Conservation (phyloP, 1,140 invertebrate genomes). For the Pachypeltis micranthus region DNA sequence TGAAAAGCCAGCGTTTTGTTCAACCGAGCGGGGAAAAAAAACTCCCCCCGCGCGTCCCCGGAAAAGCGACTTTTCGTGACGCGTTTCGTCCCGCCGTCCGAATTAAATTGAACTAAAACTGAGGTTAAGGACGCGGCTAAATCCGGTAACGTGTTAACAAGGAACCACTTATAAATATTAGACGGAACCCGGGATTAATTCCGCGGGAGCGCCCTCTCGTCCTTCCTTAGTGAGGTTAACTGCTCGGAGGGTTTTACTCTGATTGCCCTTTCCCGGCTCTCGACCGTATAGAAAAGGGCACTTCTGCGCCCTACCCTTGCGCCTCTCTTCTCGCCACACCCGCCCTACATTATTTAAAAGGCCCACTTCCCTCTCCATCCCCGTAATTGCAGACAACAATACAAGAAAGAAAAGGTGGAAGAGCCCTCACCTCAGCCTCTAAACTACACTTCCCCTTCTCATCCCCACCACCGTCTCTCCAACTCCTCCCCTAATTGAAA, state of each 20-base stretch:
- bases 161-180: conserved; percentile 11
- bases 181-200: neutral
- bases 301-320: neutral
- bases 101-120: neutral
- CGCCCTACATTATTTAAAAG: conserved; percentile 13
- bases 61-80: no score
- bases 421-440: no score
- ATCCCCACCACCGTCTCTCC: neutral
- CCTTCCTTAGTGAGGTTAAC: neutral
- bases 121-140: neutral
- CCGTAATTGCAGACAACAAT: conserved; percentile 8
- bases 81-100: no score
- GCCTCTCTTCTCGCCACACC: neutral
- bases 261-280: neutral
- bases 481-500: conserved; percentile 5
- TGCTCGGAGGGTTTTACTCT: conserved; percentile 7
- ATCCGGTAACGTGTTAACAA: conserved; percentile 6
- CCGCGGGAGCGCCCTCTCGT: neutral
- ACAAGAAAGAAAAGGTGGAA: conserved; percentile 5
- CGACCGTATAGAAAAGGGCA: no score
- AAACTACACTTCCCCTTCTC: no score
- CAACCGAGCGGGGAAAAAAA: no score
- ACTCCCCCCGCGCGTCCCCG: no score
- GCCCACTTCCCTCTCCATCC: neutral
- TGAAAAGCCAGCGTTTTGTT: no score